Conservation (phyloP, 1,140 invertebrate species). For the Venustaconcha ellipsiformis region DNA sequence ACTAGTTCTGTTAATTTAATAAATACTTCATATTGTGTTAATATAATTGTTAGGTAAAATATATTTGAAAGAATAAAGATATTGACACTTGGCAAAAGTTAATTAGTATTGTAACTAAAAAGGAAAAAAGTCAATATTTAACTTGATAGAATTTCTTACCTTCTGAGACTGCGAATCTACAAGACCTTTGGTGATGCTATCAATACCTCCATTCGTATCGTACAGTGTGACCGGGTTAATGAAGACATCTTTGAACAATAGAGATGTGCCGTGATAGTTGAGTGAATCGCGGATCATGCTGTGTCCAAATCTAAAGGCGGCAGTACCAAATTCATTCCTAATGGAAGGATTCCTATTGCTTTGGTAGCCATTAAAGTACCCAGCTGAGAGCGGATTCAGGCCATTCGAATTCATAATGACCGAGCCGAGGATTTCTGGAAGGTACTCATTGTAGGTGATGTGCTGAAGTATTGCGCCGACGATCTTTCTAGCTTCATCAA, state of each 20-base stretch:
- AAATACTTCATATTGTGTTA: too few relatives aligned
- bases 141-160: slow-evolving; percentile 8
- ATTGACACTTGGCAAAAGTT: too few relatives aligned
- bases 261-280: background rate
- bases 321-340: slow-evolving; percentile 95
- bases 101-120: too few relatives aligned
- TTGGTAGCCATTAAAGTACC: slow-evolving; percentile 74
- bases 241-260: slow-evolving; percentile 17
- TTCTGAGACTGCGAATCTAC: slow-evolving; percentile 5
- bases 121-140: too few relatives aligned
- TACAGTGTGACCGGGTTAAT: slow-evolving; percentile 17
- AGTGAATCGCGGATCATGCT: slow-evolving; percentile 77
- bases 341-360: slow-evolving; percentile 84
- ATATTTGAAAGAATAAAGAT: too few relatives aligned
- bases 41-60: too few relatives aligned
- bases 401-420: slow-evolving; percentile 16
- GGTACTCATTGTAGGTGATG: slow-evolving; percentile 88
- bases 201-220: slow-evolving; percentile 4
- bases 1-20: too few relatives aligned
- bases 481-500: slow-evolving; percentile 87
- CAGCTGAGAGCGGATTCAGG: slow-evolving; percentile 3
- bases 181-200: slow-evolving; percentile 15
- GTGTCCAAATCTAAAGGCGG: slow-evolving; percentile 95
- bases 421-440: slow-evolving; percentile 78
- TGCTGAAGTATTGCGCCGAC: slow-evolving; percentile 84